Conservation (phyloP, 2,888 invertebrate species). For the Megalurothrips usitatus region DNA sequence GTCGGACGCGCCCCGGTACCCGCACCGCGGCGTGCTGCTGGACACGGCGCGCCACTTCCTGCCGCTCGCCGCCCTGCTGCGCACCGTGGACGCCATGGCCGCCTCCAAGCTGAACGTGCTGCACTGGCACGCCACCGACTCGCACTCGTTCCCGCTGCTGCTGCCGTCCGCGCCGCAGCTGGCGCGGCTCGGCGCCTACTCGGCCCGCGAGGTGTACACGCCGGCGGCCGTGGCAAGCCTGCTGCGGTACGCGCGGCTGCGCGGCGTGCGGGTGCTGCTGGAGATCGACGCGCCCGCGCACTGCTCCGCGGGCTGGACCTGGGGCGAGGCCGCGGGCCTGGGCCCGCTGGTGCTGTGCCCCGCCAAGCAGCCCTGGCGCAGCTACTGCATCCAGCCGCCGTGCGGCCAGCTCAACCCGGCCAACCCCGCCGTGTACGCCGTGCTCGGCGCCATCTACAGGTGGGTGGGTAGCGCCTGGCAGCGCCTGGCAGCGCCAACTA, state of each 20-base stretch:
- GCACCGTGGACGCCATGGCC: conserved; percentile 79
- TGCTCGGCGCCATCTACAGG: conserved; percentile 62
- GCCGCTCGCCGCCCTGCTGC: conserved; percentile 61
- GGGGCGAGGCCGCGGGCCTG: conserved; percentile 59
- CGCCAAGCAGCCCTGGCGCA: conserved; percentile 64
- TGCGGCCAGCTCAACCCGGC: conserved; percentile 81
- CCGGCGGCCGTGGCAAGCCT: conserved; percentile 54
- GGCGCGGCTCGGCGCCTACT: conserved; percentile 70
- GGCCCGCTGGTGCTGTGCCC: conserved; percentile 64
- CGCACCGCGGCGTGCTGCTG: conserved; percentile 79
- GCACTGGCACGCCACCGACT: conserved; percentile 89
- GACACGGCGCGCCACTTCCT: conserved; percentile 88
- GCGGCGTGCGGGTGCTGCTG: conserved; percentile 79
- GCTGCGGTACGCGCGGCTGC: conserved; percentile 50
- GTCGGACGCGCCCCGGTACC: conserved; percentile 72
- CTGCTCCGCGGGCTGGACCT: conserved; percentile 74
- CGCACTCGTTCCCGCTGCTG: conserved; percentile 87
- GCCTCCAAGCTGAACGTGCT: conserved; percentile 85
- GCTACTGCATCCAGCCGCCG: conserved; percentile 72
- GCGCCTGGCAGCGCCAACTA: too few relatives aligned
- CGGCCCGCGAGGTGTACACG: conserved; percentile 63
- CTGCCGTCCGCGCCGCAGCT: conserved; percentile 69
- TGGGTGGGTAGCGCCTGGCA: background rate
- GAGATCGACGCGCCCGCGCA: conserved; percentile 89
- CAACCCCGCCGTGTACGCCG: conserved; percentile 63